Percentiles rank a stretch among this genome's conserved stretches.
Evolutionary conservation across 2,888 invertebrate genomes (phyloP).

Genomic region (Meliscaeva auricollis): DNA sequence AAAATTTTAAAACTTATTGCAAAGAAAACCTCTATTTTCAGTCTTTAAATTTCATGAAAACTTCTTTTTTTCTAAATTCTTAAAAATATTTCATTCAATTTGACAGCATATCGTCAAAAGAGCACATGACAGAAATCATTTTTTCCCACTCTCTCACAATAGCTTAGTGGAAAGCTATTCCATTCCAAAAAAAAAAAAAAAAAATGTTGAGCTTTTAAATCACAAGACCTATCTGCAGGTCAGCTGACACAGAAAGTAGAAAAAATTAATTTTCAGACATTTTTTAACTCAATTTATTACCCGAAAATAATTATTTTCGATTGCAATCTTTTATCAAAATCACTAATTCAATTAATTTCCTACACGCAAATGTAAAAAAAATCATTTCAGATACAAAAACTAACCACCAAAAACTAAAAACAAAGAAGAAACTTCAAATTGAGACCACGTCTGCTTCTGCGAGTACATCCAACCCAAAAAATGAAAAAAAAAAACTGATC

Average conservation of each 20-base stretch:
- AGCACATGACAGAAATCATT: constrained; percentile 64
- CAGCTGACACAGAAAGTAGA: constrained; percentile 68
- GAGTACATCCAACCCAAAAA: not conserved
- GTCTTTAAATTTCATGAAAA: not conserved
- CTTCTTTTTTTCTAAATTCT: constrained; percentile 3
- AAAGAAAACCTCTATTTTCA: not conserved
- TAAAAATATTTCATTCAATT: constrained; percentile 8
- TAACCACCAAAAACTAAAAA: not conserved
- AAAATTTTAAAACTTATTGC: not conserved
- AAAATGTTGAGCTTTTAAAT: constrained; percentile 62
- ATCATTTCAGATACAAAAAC: not conserved
- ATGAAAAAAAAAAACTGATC: not conserved
- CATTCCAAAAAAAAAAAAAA: constrained; percentile 24
- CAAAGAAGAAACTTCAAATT: not conserved
- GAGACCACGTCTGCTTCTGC: constrained; percentile 30
- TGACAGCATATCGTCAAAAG: constrained; percentile 45
- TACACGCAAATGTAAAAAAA: not conserved
- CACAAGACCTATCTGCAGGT: constrained; percentile 71
- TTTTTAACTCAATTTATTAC: not conserved
- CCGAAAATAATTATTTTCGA: not conserved
- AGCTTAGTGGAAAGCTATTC: constrained; percentile 46
- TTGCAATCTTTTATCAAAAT: not conserved
- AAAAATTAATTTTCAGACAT: constrained; percentile 24
- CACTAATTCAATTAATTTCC: not conserved
- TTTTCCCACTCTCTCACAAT: constrained; percentile 32